Conservation (phyloP, 2,113 vertebrate genomes). For the Aramus guarauna region DNA sequence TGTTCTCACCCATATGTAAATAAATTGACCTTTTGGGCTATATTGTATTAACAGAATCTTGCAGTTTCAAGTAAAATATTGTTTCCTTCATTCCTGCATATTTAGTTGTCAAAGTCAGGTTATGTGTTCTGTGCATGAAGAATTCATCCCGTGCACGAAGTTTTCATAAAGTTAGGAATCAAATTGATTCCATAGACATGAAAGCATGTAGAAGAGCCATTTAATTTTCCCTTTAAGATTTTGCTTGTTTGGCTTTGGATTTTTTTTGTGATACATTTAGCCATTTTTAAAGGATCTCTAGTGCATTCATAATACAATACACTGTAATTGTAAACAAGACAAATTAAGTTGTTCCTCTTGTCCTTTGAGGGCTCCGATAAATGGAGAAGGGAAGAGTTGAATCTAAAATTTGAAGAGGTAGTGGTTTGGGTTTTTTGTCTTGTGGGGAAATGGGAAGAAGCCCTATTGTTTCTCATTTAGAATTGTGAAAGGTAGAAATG, state of each 20-base stretch:
- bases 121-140: neutral
- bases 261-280: neutral
- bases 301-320: neutral
- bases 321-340: neutral
- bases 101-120: neutral
- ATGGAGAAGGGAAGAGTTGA: neutral
- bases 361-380: neutral
- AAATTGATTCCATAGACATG: neutral
- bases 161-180: neutral
- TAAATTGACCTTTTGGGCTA: neutral
- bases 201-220: neutral
- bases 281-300: neutral
- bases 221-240: neutral
- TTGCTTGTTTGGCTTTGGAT: neutral
- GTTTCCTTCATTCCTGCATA: neutral
- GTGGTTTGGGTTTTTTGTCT: neutral
- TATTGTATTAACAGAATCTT: fast-evolving
- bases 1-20: neutral
- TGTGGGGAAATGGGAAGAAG: neutral
- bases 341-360: neutral
- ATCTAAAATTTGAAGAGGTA: neutral
- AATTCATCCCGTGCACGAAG: neutral
- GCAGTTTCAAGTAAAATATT: neutral
- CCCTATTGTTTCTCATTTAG: neutral
- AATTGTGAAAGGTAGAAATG: neutral